These are phyloP conservation scores for Martes flavigula DNA, from an alignment of 2,797 vertebrate genomes.

Conservation along the genomic window DNA sequence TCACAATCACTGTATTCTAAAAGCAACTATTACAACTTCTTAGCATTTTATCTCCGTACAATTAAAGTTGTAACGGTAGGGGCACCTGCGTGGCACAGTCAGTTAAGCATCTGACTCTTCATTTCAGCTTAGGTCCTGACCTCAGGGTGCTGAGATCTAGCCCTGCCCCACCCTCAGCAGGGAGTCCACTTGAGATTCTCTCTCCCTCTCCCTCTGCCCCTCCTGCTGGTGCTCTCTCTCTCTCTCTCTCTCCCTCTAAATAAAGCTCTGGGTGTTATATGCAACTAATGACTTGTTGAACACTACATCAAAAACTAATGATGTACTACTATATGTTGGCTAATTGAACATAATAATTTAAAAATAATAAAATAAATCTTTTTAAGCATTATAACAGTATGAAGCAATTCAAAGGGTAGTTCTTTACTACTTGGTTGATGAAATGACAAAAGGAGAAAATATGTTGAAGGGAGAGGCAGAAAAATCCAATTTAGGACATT, in stretches of 20 bases:
- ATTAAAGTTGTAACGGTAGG: slow-evolving; percentile 14
- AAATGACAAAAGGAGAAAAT: slow-evolving; percentile 44
- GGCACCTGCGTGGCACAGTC: neutral
- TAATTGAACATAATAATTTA: no score
- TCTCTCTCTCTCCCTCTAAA: neutral
- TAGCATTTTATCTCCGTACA: neutral
- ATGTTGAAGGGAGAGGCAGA: neutral
- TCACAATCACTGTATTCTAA: neutral
- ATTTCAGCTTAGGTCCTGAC: neutral
- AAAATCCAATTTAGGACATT: neutral
- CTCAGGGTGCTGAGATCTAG: neutral
- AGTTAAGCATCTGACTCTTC: neutral
- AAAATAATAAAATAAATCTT: neutral
- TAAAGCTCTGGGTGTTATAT: no score
- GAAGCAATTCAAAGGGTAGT: slow-evolving; percentile 13
- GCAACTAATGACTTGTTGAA: no score
- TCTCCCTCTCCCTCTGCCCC: neutral
- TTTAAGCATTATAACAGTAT: neutral
- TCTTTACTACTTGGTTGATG: slow-evolving; percentile 31
- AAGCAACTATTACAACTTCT: neutral
- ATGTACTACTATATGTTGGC: no score
- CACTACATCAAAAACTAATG: no score
- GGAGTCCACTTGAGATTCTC: neutral
- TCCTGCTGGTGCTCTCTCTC: neutral
- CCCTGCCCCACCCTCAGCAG: neutral